Conservation (phyloP, 2,113 vertebrate species). For the Pterocles burchelli region DNA sequence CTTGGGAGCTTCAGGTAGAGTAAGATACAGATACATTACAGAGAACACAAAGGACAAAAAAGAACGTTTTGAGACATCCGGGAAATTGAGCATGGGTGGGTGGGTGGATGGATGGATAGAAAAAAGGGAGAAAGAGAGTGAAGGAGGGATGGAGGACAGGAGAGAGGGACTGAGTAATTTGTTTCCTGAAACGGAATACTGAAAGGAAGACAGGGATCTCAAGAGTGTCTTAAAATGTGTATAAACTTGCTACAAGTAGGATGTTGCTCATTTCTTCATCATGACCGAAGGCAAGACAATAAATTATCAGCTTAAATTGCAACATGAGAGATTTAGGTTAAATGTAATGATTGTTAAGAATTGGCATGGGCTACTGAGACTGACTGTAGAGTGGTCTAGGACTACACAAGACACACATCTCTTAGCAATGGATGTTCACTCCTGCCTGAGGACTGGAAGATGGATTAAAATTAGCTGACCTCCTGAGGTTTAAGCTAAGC, state of each 20-base stretch:
- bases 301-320: constrained; percentile 46
- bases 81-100: not conserved
- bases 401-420: not conserved
- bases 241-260: constrained; percentile 11
- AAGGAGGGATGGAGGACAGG: not conserved
- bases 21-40: not conserved
- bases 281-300: constrained; percentile 31
- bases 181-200: not conserved
- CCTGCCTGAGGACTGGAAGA: constrained; percentile 31
- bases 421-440: constrained; percentile 10
- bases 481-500: constrained; percentile 11
- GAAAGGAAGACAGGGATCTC: not conserved
- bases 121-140: not conserved
- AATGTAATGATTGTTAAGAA: constrained; percentile 32
- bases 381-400: not conserved
- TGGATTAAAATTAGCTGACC: constrained; percentile 33
- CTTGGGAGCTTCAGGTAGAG: not conserved
- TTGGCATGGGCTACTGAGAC: constrained; percentile 20
- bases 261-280: constrained; percentile 20
- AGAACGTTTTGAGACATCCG: not conserved
- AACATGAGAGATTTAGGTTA: constrained; percentile 37
- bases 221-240: constrained; percentile 12
- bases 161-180: not conserved
- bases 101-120: not conserved
- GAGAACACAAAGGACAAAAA: not conserved